Evolutionary conservation across 2,797 vertebrate genomes (phyloP).

Genomic region (Sylvia borin): DNA sequence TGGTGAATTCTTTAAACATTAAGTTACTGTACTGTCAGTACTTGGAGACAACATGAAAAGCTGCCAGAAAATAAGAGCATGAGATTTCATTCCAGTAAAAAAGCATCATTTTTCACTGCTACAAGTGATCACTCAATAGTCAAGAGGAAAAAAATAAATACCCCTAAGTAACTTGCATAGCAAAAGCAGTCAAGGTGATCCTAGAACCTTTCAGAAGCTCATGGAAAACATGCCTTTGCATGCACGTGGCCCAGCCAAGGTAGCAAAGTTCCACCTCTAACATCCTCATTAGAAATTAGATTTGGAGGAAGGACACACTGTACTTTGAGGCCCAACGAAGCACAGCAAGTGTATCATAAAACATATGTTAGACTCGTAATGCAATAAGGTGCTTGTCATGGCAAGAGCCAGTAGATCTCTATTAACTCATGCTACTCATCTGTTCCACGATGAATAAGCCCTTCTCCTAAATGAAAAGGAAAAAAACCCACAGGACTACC

Average conservation of each 20-base stretch:
- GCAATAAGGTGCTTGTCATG: background rate
- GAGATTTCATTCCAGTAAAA: background rate
- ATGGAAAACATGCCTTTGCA: background rate
- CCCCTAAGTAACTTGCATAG: background rate
- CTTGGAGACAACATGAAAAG: background rate
- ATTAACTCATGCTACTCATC: background rate
- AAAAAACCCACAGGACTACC: rapidly evolving
- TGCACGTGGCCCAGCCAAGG: background rate
- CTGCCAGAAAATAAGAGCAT: background rate
- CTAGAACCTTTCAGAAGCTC: background rate
- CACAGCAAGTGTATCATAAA: background rate
- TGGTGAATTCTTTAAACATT: background rate
- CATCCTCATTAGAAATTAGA: background rate
- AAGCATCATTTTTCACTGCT: background rate
- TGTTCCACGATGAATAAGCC: background rate
- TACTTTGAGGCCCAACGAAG: background rate
- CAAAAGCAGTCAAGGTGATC: background rate
- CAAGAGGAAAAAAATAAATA: background rate
- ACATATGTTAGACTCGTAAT: background rate
- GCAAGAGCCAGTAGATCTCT: background rate
- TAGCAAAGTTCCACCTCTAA: background rate
- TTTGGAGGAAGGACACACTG: background rate
- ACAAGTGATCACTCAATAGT: background rate
- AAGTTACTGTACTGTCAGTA: background rate
- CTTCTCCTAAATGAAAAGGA: background rate